A percentile compares a stretch with the other conserved stretches of the same genome.
Evolutionary conservation across 2,113 vertebrate species (phyloP).

Genomic region (Barbus barbus): DNA sequence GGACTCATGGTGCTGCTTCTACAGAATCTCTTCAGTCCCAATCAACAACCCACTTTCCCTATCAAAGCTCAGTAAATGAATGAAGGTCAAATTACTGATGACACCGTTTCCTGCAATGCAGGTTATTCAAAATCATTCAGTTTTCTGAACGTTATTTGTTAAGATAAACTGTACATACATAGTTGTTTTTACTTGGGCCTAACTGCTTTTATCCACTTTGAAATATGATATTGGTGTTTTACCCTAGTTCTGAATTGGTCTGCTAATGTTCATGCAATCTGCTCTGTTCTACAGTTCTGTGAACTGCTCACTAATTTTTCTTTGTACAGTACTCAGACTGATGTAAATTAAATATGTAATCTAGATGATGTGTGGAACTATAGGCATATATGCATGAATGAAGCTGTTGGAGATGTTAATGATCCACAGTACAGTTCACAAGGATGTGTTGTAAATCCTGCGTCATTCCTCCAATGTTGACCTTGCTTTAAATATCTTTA

Average conservation of each 20-base stretch:
- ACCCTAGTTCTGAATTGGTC: constrained; percentile 18
- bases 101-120: constrained; percentile 12
- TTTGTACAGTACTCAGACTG: constrained; percentile 31
- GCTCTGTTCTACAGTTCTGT: constrained; percentile 9
- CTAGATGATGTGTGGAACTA: neutral
- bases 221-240: constrained; percentile 3
- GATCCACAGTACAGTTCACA: neutral
- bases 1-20: constrained; percentile 61
- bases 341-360: constrained; percentile 21
- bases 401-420: neutral
- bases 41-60: constrained; percentile 20
- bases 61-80: no score
- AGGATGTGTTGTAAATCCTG: neutral
- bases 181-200: constrained; percentile 2
- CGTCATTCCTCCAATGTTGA: neutral
- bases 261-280: neutral
- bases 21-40: constrained; percentile 26
- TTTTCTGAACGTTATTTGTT: constrained; percentile 41
- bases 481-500: neutral
- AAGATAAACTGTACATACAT: neutral
- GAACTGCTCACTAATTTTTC: constrained; percentile 22
- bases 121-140: constrained; percentile 38
- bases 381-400: constrained; percentile 27
- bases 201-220: constrained; percentile 21
- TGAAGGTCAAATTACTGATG: no score